Percentiles rank a stretch among this genome's conserved stretches.
Conservation (phyloP, 2,888 invertebrate genomes). For the Volucella bombylans region DNA sequence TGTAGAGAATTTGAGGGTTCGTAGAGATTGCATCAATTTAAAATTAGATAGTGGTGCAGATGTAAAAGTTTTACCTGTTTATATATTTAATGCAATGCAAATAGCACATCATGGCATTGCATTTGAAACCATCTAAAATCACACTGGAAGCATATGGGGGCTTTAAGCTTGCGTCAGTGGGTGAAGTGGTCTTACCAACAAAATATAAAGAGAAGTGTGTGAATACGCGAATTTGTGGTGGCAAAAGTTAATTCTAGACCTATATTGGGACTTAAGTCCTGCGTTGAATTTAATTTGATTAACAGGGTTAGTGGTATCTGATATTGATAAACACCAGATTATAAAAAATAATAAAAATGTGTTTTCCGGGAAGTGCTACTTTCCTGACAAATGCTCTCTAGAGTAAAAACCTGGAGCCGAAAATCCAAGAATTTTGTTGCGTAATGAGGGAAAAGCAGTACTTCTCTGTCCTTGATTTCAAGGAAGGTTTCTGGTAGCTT, state of each 20-base stretch:
- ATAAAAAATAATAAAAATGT: slow-evolving; percentile 67
- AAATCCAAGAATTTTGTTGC: slow-evolving; percentile 18
- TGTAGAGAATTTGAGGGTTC: slow-evolving; percentile 24
- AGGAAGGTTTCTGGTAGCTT: no score
- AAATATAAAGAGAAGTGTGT: slow-evolving; percentile 27
- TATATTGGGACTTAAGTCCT: slow-evolving; percentile 19
- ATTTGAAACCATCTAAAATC: slow-evolving; percentile 14
- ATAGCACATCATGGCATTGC: no score
- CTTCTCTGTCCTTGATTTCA: slow-evolving; percentile 11
- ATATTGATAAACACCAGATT: neutral
- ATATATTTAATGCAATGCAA: slow-evolving; percentile 12
- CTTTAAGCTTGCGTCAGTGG: no score
- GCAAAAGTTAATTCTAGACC: slow-evolving; percentile 26
- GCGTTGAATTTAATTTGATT: slow-evolving; percentile 20
- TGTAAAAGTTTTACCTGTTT: slow-evolving; percentile 20
- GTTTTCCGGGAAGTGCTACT: slow-evolving; percentile 73
- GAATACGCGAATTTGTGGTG: slow-evolving; percentile 22
- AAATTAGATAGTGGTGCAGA: slow-evolving; percentile 29
- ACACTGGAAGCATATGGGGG: slow-evolving; percentile 23
- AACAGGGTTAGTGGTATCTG: slow-evolving; percentile 1
- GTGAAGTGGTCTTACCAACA: slow-evolving; percentile 28
- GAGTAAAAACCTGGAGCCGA: slow-evolving; percentile 46
- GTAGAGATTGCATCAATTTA: slow-evolving; percentile 8
- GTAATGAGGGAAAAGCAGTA: slow-evolving; percentile 27
- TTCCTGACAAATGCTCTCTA: slow-evolving; percentile 64